A percentile compares a stretch with the other conserved stretches of the same genome.
phyloP scores from a whole-genome alignment of 2,113 vertebrate species.

The Aptenodytes forsteri region DNA sequence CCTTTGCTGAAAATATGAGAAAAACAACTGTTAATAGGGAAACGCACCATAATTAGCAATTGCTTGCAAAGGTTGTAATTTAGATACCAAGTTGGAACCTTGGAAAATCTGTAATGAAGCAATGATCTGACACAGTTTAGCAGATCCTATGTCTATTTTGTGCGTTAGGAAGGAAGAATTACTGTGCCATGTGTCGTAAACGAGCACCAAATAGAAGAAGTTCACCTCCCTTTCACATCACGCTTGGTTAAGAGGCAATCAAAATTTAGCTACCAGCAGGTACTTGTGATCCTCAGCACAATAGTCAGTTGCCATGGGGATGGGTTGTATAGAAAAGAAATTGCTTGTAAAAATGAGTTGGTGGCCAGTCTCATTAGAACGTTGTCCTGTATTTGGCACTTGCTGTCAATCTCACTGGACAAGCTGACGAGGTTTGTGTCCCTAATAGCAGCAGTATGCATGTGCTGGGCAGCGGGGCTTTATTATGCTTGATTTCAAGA shows the following conservation, averaged over 20 bases:
- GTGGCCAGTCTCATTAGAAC: not conserved
- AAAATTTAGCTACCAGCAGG: not conserved
- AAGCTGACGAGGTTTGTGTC: not conserved
- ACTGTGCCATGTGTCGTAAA: not conserved
- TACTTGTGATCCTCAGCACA: not conserved
- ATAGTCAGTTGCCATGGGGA: not conserved
- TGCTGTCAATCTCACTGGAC: not conserved
- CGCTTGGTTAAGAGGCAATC: not conserved
- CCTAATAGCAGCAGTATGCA: not conserved
- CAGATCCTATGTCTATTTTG: not conserved
- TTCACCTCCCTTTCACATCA: not conserved
- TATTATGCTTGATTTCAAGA: not conserved
- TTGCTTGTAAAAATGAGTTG: not conserved
- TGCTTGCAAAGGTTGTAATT: not conserved
- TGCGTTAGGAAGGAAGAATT: not conserved
- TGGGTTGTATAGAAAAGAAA: not conserved
- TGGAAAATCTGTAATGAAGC: not conserved
- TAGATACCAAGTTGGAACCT: not conserved
- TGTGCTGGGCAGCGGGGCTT: not conserved
- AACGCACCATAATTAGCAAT: not conserved
- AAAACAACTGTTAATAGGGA: not conserved
- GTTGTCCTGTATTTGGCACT: not conserved
- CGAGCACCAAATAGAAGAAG: not conserved
- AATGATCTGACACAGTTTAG: not conserved
- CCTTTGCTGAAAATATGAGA: not conserved